Evolutionary conservation across 2,113 vertebrate genomes (phyloP).

Genomic region (Neotoma lepida): DNA sequence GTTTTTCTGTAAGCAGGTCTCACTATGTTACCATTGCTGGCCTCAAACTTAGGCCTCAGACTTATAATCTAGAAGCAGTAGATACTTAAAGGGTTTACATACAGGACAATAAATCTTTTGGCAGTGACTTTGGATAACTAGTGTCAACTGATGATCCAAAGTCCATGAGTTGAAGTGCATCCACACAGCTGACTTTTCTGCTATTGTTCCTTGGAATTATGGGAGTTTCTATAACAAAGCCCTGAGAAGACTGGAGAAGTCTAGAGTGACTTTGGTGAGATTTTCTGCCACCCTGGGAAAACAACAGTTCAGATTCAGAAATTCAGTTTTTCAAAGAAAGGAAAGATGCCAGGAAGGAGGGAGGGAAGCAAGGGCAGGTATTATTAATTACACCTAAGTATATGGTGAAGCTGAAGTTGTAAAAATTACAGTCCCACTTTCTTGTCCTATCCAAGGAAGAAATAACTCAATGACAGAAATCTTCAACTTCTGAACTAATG

Average conservation of each 20-base stretch:
- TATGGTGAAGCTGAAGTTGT: neutral
- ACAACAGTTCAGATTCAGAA: neutral
- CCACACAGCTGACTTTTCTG: neutral
- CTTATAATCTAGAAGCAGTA: neutral
- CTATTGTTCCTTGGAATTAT: neutral
- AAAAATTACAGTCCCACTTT: neutral
- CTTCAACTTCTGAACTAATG: neutral
- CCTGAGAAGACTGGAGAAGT: neutral
- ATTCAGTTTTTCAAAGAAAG: neutral
- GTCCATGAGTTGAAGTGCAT: neutral
- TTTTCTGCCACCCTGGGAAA: neutral
- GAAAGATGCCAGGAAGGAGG: neutral
- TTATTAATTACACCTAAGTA: neutral
- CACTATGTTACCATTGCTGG: neutral
- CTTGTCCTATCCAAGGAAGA: neutral
- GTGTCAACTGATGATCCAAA: neutral
- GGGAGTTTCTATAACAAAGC: neutral
- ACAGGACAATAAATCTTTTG: neutral
- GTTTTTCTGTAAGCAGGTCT: neutral
- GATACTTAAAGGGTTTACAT: neutral
- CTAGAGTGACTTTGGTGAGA: neutral
- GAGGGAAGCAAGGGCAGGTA: neutral
- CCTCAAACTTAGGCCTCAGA: neutral
- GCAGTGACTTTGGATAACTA: neutral
- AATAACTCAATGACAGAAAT: neutral